Base-by-base conservation (phyloP, 1,140 invertebrate species). In the Drosophila santomea region DNA sequence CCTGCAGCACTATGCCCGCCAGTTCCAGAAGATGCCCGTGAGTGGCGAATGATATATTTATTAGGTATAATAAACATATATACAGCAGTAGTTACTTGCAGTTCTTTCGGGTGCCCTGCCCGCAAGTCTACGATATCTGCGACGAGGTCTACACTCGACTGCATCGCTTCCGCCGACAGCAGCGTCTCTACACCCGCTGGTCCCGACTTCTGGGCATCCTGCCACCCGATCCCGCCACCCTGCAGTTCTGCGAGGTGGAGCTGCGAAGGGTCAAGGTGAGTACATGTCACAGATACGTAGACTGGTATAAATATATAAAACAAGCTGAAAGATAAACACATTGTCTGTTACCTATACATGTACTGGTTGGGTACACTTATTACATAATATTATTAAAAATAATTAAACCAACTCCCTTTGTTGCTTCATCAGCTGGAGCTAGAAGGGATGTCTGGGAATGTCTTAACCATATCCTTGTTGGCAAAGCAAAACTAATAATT, bases 201-300 rank as follows among this genome's bases (percentile, higher is more conserved):
- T 95, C 96, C 0, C 92, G 93, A 45, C 94, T 98, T 36, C 97
- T 98, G 88, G 97, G 97, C 90, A 95, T 97, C 4, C 93, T 94
- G 41, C 91, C 96, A 32, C 95, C 95, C 1, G 97, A 97, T 73
- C 97, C 96, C 82, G 95, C 95, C 82, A 93, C 95, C 15, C 90
- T 97, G 8, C 94, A 95, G 62, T 92, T 94, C 43, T 95, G 95
- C 50, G 50, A 60, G 7, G 67, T 81, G 3, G 91, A 92, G 60
- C 92, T 95, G 39, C 95, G 95, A 72, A 96, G 97, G 83, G 93
- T 97, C 8, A 95, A 94, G 72, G 92, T 96, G 78, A 80, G 76
- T 17, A 32, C 8, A 8, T 32, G 28, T 8, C 8, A 32, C 1
- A 20, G 1, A 20, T 20, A 20, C 2, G 20, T 20, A 20, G 20